A percentile compares a stretch with the other conserved stretches of the same genome.
Conservation (phyloP, 2,113 vertebrate genomes). For the Pampusana beccarii region DNA sequence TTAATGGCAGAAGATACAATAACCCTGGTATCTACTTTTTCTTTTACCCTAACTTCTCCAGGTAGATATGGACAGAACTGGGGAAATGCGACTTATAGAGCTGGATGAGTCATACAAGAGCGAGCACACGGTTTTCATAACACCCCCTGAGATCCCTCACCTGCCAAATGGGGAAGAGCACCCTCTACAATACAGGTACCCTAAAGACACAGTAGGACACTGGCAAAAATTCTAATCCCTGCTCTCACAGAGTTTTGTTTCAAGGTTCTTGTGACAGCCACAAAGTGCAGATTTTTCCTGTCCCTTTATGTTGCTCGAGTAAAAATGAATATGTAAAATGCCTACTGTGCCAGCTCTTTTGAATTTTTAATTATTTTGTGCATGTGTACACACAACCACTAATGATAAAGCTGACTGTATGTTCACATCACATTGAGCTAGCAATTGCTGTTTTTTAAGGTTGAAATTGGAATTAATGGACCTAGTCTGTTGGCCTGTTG, state of each 20-base stretch:
- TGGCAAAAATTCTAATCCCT: background rate
- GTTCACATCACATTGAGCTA: background rate
- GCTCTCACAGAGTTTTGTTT: background rate
- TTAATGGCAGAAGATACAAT: background rate
- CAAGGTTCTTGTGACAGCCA: background rate
- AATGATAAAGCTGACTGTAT: background rate
- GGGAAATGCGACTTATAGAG: constrained; percentile 91
- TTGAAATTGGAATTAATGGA: background rate
- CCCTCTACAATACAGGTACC: constrained; percentile 91
- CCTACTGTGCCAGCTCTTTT: fast-evolving
- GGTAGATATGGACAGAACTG: constrained; percentile 89
- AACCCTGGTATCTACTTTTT: background rate
- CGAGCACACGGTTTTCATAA: constrained; percentile 97
- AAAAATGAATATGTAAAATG: background rate
- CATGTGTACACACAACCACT: background rate
- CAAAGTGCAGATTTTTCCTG: background rate
- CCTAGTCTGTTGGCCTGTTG: background rate
- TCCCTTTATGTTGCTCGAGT: background rate
- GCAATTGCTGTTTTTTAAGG: background rate
- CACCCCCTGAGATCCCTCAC: constrained; percentile 92
- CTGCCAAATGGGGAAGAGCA: constrained; percentile 91
- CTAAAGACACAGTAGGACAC: background rate
- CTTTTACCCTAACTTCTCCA: constrained; percentile 58
- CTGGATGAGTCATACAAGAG: constrained; percentile 95
- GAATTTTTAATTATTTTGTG: background rate